Evolutionary conservation across 1,140 invertebrate species (phyloP).

Genomic region (Protaetia brevitarsis): DNA sequence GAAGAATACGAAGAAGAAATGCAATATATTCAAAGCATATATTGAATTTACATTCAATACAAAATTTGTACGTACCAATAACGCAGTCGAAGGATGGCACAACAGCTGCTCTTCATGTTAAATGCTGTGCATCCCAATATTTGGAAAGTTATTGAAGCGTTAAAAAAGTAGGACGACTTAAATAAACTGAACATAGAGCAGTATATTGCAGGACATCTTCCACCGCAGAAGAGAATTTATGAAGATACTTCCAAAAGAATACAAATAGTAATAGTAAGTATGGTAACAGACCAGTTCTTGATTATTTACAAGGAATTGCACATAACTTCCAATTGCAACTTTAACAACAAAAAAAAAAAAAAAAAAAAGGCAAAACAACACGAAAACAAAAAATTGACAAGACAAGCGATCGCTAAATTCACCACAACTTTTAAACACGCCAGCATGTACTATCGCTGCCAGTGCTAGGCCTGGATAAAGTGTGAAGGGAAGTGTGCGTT

Average conservation of each 20-base stretch:
- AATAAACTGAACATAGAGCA: too few relatives aligned
- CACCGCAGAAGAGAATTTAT: conserved; percentile 6
- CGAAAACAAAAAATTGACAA: conserved; percentile 17
- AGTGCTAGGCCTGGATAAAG: conserved; percentile 23
- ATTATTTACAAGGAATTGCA: conserved; percentile 22
- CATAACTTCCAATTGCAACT: conserved; percentile 17
- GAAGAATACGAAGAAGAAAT: conserved; percentile 6
- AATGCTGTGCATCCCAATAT: conserved; percentile 18
- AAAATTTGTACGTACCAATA: conserved; percentile 7
- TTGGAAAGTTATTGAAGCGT: conserved; percentile 16
- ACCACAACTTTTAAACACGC: conserved; percentile 25
- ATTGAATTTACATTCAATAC: conserved; percentile 1
- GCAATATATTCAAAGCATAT: conserved; percentile 13
- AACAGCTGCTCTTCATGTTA: too few relatives aligned
- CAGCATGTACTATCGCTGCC: not conserved
- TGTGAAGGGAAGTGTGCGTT: conserved; percentile 20
- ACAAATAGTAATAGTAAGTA: not conserved
- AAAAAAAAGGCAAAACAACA: conserved; percentile 5
- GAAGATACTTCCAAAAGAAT: not conserved
- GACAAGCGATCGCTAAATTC: not conserved
- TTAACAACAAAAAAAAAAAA: conserved; percentile 23
- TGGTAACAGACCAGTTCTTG: conserved; percentile 17
- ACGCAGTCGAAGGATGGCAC: conserved; percentile 24
- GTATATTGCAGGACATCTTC: too few relatives aligned
- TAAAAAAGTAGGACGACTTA: conserved; percentile 16